These are phyloP conservation scores for Ylistrum balloti DNA, from an alignment of 1,140 invertebrate species.

Conservation along the genomic window DNA sequence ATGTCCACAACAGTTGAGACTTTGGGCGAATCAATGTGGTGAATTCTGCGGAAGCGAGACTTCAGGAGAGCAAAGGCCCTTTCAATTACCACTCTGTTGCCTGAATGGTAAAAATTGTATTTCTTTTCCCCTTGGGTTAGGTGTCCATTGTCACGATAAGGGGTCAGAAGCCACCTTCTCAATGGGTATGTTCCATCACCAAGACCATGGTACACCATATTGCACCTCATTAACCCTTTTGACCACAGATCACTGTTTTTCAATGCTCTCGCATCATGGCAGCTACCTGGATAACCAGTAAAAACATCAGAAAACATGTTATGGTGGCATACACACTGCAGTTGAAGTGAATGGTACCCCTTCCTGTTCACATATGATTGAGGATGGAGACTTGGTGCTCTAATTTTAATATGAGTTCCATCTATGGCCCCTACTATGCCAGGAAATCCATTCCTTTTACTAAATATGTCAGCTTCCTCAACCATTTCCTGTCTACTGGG, in stretches of 20 bases:
- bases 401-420: slow-evolving; percentile 63
- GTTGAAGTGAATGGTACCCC: slow-evolving; percentile 74
- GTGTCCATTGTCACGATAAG: slow-evolving; percentile 74
- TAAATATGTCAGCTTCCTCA: slow-evolving; percentile 31
- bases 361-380: slow-evolving; percentile 77
- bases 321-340: slow-evolving; percentile 69
- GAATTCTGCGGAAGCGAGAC: not conserved
- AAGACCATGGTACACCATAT: not conserved
- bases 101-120: slow-evolving; percentile 51
- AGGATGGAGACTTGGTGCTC: slow-evolving; percentile 66
- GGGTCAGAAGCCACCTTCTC: slow-evolving; percentile 71
- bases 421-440: slow-evolving; percentile 64
- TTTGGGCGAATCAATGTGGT: slow-evolving; percentile 8
- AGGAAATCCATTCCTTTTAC: slow-evolving; percentile 51
- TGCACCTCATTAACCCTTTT: slow-evolving; percentile 50
- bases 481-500: slow-evolving; percentile 29
- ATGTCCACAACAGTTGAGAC: slow-evolving; percentile 40
- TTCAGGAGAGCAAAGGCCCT: slow-evolving; percentile 43
- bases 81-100: slow-evolving; percentile 47
- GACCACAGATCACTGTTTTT: no score
- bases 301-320: slow-evolving; percentile 67
- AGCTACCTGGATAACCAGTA: slow-evolving; percentile 64
- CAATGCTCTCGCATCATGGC: no score
- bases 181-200: slow-evolving; percentile 79
- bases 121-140: slow-evolving; percentile 43